A percentile compares a stretch with the other conserved stretches of the same genome.
phyloP scores from a whole-genome alignment of 2,113 vertebrate genomes.

The Psilopsiagon aymara region DNA sequence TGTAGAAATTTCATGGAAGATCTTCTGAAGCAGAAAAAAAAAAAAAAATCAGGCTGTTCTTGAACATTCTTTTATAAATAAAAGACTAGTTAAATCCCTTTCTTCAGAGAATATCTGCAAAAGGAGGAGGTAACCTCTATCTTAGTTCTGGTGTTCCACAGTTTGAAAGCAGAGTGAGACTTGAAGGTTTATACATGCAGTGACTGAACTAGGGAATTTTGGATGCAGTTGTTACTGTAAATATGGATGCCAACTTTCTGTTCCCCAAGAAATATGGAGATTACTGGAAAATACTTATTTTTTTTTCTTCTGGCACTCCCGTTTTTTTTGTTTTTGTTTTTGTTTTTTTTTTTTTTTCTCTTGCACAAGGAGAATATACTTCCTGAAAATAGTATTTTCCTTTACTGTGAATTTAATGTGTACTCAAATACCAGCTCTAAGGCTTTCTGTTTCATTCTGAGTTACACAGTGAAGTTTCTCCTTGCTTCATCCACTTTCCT shows the following conservation, averaged over 20 bases:
- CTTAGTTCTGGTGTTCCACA: neutral
- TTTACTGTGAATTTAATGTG: slow-evolving; percentile 2
- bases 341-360: neutral
- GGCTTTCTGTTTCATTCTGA: slow-evolving; percentile 28
- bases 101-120: neutral
- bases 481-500: slow-evolving; percentile 58
- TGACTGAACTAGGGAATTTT: neutral
- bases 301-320: neutral
- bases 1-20: slow-evolving; percentile 5
- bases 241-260: neutral
- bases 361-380: slow-evolving; percentile 20
- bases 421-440: slow-evolving; percentile 12
- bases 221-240: neutral
- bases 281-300: neutral
- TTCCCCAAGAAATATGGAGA: neutral
- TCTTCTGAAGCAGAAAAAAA: neutral
- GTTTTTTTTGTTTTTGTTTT: neutral
- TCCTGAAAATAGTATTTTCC: slow-evolving; percentile 27
- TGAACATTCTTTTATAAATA: neutral
- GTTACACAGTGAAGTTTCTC: slow-evolving; percentile 50
- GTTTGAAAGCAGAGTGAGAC: neutral
- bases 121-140: neutral
- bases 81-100: neutral
- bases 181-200: neutral
- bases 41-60: neutral